Conservation (phyloP, 2,888 invertebrate genomes). For the Xanthostigma xanthostigma region DNA sequence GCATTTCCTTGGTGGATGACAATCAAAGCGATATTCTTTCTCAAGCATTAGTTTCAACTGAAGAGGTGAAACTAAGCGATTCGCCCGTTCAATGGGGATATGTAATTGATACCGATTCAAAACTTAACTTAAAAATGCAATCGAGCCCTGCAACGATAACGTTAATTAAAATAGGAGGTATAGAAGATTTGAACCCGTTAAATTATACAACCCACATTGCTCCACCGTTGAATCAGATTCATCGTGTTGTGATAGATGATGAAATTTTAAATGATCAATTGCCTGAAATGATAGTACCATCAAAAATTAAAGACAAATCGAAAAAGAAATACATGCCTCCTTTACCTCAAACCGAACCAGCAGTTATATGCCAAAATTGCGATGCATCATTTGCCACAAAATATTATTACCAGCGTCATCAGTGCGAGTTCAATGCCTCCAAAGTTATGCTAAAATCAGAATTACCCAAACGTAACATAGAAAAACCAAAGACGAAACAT, state of each 20-base stretch:
- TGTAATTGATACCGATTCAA: constrained; percentile 9
- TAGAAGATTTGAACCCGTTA: constrained; percentile 18
- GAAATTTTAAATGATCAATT: constrained; percentile 1
- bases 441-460: constrained; percentile 27
- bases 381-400: constrained; percentile 30
- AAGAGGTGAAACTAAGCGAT: constrained; percentile 14
- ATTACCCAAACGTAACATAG: constrained; percentile 22
- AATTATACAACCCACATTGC: constrained; percentile 16
- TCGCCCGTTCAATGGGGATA: constrained; percentile 9
- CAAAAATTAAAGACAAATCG: constrained; percentile 12
- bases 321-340: constrained; percentile 11
- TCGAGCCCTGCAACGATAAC: constrained; percentile 18
- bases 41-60: constrained; percentile 16
- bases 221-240: constrained; percentile 3
- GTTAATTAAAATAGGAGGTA: constrained; percentile 18
- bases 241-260: constrained; percentile 1
- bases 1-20: constrained; percentile 21
- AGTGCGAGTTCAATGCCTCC: constrained; percentile 29
- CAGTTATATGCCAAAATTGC: constrained; percentile 29
- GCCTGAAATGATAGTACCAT: background rate
- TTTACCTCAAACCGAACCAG: constrained; percentile 16
- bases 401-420: constrained; percentile 30
- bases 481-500: constrained; percentile 24
- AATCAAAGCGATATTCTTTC: constrained; percentile 19
- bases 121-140: constrained; percentile 16